Base-by-base conservation (phyloP, 2,888 invertebrate species). In the Chaetoderma sp. region DNA sequence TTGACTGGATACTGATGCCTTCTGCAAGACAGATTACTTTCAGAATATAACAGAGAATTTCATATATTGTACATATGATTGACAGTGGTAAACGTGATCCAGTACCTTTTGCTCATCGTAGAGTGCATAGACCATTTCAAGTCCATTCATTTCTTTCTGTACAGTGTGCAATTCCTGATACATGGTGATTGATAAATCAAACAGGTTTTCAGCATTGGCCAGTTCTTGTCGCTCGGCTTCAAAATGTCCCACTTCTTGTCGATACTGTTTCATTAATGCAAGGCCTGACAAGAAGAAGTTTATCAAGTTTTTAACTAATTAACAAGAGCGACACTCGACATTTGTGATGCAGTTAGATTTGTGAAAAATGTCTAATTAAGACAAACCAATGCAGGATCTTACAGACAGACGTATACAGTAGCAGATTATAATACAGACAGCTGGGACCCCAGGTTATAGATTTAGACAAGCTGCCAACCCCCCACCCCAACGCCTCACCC, bases 151-250 rank as follows among this genome's bases (percentile, higher is more conserved):
- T 67, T 88, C 87, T 74, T 86, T 87, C 77, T 86, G 86, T 6
- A 88, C 83, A 49, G 84, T 80, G n/a, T 81, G 76, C 33, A 93
- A 93, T 65, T 91, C 91, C 0, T 92, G 91, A 80, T 95, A 96
- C 83, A 94, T 93, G 0, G 94, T 92, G 55, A 94, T 89, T 0
- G 94, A 91, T 77, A 96, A 92, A 78, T 95, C 94, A 85, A 96
- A 96, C 2, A 96, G 88, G 79, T 92, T 91, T 86, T 96, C 95
- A 0, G 94, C 94, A 63, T 91, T 91, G 4, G 90, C 89, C 74
- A 91, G 84, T 67, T 89, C 90, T 59, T 89, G 87, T 72, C 93
- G 80, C 60, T 91, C 90, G 0, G 85, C 83, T 79, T 94, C 94
- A 10, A 93, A 80, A 44, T 90, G 89, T 2, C 90, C 89, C 71